Evolutionary conservation across 2,113 vertebrate species (phyloP).

Genomic region (Chaenogobius annularis): DNA sequence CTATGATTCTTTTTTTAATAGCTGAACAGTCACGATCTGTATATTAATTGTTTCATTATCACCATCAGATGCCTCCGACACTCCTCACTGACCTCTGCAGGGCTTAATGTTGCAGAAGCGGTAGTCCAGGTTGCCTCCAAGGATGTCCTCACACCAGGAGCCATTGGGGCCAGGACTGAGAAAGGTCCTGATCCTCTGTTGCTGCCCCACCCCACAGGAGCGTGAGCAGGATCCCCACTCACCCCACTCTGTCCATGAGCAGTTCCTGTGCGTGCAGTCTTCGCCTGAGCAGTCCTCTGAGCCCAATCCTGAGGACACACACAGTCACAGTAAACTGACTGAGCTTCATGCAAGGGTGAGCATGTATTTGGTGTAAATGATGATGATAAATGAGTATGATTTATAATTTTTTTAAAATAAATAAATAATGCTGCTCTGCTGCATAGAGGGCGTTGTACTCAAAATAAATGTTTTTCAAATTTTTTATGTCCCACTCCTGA

Average conservation of each 20-base stretch:
- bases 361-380: too few species aligned
- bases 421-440: too few species aligned
- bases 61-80: too few species aligned
- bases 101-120: slow-evolving; percentile 85
- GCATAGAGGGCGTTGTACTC: too few species aligned
- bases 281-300: slow-evolving; percentile 59
- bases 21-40: too few species aligned
- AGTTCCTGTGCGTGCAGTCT: slow-evolving; percentile 76
- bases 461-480: too few species aligned
- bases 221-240: slow-evolving; percentile 82
- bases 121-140: slow-evolving; percentile 77
- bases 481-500: too few species aligned
- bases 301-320: slow-evolving; percentile 40
- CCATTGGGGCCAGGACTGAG: slow-evolving; percentile 74
- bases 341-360: too few species aligned
- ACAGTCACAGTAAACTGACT: background rate
- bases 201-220: slow-evolving; percentile 86
- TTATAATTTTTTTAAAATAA: too few species aligned
- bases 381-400: too few species aligned
- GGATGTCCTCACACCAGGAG: slow-evolving; percentile 84
- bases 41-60: too few species aligned
- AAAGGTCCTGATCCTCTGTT: slow-evolving; percentile 83
- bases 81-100: slow-evolving; percentile 79
- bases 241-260: slow-evolving; percentile 84
- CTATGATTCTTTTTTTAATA: too few species aligned